Conservation (phyloP, 2,888 invertebrate genomes). For the Sminthurides aquaticus region DNA sequence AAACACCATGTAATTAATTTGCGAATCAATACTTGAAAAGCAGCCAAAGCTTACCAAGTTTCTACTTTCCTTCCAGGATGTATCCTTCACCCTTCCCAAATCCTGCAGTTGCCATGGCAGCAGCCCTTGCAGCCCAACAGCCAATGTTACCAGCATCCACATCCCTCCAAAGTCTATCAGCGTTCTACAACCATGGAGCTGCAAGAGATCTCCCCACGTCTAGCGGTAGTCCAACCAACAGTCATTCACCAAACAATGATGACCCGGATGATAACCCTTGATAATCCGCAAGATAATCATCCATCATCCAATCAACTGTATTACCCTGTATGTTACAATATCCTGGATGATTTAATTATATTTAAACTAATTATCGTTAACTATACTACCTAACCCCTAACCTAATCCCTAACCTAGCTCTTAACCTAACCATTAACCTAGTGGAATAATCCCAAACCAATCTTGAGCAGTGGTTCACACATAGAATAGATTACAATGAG, state of each 20-base stretch:
- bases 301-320: neutral
- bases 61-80: no score
- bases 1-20: no score
- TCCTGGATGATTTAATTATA: neutral
- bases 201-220: conserved; percentile 31
- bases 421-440: neutral
- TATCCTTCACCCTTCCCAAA: conserved; percentile 42
- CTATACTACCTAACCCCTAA: neutral
- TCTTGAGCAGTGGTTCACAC: no score
- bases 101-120: conserved; percentile 41
- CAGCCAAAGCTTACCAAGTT: no score
- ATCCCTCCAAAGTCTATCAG: conserved; percentile 42
- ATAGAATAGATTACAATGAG: no score
- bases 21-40: no score
- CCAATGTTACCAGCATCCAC: conserved; percentile 39
- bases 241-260: conserved; percentile 40
- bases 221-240: conserved; percentile 41
- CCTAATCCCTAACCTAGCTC: neutral
- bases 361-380: neutral
- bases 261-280: conserved; percentile 41
- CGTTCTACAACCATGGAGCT: conserved; percentile 39
- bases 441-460: neutral
- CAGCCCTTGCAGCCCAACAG: conserved; percentile 37
- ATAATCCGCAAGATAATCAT: neutral
- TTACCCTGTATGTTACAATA: neutral